Conservation (phyloP, 2,888 invertebrate species). For the Hoplodrina ambigua region DNA sequence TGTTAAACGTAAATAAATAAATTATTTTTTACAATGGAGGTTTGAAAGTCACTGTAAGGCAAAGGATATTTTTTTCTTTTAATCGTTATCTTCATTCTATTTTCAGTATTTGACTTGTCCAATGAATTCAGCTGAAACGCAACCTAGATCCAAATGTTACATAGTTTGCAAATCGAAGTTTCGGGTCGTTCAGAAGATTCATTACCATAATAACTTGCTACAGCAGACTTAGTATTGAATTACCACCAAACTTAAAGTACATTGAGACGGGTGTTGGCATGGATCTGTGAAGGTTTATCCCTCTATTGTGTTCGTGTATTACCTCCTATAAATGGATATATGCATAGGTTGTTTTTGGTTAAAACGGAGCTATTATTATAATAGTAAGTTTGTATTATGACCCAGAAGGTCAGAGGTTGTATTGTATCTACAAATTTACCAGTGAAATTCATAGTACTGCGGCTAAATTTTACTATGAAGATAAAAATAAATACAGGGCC, state of each 20-base stretch:
- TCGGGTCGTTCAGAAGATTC: conserved; percentile 44
- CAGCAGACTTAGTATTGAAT: conserved; percentile 43
- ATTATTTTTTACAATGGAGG: too few relatives aligned
- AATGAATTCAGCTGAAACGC: conserved; percentile 26
- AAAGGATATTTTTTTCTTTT: too few relatives aligned
- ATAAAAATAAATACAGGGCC: too few relatives aligned
- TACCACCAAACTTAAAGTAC: conserved; percentile 28
- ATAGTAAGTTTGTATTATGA: conserved; percentile 8
- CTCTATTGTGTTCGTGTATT: conserved; percentile 1
- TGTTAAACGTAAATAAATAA: too few relatives aligned
- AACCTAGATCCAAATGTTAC: conserved; percentile 41
- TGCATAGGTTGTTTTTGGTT: not conserved
- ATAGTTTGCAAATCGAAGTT: conserved; percentile 53
- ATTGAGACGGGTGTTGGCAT: conserved; percentile 8
- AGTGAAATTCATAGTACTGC: not conserved
- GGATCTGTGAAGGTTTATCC: conserved; percentile 9
- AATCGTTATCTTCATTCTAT: not conserved
- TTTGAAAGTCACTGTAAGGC: too few relatives aligned
- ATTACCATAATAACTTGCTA: conserved; percentile 55
- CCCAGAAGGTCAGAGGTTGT: not conserved
- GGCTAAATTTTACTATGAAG: not conserved
- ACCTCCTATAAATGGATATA: too few relatives aligned
- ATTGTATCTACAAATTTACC: not conserved
- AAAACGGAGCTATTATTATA: not conserved
- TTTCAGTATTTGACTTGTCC: not conserved